phyloP scores from a whole-genome alignment of 37 sponge, comb jelly and placozoan species.

The Bolinopsis microptera region DNA sequence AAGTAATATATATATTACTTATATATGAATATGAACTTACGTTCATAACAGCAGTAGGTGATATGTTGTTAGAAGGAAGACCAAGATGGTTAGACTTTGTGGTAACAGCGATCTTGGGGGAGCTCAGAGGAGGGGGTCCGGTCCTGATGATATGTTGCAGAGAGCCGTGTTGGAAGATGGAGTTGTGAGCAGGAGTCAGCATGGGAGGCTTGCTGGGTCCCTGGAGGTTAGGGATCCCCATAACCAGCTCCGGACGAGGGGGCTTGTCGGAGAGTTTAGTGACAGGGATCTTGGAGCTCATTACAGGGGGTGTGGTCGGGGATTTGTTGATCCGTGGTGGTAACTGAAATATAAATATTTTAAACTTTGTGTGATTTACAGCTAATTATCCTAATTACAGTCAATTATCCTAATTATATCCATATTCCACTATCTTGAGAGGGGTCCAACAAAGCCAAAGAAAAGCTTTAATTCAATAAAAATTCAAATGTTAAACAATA shows the following conservation, averaged over 20 bases:
- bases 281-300: conserved; percentile 4
- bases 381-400: too few relatives aligned
- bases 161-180: not conserved
- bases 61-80: not conserved
- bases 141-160: conserved; percentile 41
- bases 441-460: too few relatives aligned
- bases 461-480: too few relatives aligned
- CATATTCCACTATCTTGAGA: too few relatives aligned
- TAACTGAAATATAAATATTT: conserved; percentile 34
- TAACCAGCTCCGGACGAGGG: conserved; percentile 62
- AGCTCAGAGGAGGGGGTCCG: conserved; percentile 45
- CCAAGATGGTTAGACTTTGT: not conserved
- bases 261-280: conserved; percentile 37
- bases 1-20: too few relatives aligned
- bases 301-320: conserved; percentile 19
- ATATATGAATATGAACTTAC: too few relatives aligned
- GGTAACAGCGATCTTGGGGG: conserved; percentile 54
- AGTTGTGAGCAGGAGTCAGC: conserved; percentile 53
- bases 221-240: conserved; percentile 66
- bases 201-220: conserved; percentile 62
- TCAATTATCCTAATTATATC: too few relatives aligned
- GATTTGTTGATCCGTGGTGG: conserved; percentile 18
- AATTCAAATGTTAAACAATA: not conserved
- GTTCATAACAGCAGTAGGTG: not conserved
- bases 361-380: not conserved